Evolutionary conservation across 2,113 vertebrate species (phyloP).

Genomic region (Scomber scombrus): DNA sequence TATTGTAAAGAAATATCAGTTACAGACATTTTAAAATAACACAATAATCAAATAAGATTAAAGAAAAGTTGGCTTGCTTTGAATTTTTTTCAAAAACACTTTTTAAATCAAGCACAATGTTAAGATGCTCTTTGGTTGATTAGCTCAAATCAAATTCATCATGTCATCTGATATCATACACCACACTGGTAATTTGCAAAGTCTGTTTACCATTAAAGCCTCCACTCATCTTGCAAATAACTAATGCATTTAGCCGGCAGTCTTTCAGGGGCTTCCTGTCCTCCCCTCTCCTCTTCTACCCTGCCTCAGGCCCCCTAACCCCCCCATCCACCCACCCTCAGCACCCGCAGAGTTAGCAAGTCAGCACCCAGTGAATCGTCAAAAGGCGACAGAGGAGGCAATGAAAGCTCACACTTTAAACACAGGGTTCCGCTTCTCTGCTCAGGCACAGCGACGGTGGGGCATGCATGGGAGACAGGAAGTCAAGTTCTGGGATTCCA

Average conservation of each 20-base stretch:
- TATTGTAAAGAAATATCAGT: too few relatives aligned
- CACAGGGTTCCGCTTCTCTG: conserved; percentile 66
- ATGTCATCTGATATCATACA: neutral
- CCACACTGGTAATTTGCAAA: conserved; percentile 12
- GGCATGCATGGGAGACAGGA: conserved; percentile 70
- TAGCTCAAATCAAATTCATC: neutral
- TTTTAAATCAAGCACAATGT: neutral
- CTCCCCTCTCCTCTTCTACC: conserved; percentile 39
- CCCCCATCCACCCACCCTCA: conserved; percentile 4
- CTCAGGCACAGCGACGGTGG: conserved; percentile 36
- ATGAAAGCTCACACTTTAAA: conserved; percentile 73
- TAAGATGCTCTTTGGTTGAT: neutral
- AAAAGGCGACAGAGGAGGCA: conserved; percentile 68
- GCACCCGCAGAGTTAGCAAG: conserved; percentile 43
- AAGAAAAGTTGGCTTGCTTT: neutral
- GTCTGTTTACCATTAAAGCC: conserved; percentile 27
- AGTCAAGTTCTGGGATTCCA: conserved; percentile 71
- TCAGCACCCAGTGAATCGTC: conserved; percentile 70
- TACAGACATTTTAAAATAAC: too few relatives aligned
- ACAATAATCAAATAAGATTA: too few relatives aligned
- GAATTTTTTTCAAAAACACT: neutral
- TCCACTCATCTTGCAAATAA: conserved; percentile 43
- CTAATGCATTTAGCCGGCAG: conserved; percentile 50
- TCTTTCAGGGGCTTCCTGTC: conserved; percentile 62
- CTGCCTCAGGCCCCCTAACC: conserved; percentile 15